Evolutionary conservation across 2,113 vertebrate genomes (phyloP), one percentile per base, ranked within the genome.

Genomic region (Zeus faber): DNA sequence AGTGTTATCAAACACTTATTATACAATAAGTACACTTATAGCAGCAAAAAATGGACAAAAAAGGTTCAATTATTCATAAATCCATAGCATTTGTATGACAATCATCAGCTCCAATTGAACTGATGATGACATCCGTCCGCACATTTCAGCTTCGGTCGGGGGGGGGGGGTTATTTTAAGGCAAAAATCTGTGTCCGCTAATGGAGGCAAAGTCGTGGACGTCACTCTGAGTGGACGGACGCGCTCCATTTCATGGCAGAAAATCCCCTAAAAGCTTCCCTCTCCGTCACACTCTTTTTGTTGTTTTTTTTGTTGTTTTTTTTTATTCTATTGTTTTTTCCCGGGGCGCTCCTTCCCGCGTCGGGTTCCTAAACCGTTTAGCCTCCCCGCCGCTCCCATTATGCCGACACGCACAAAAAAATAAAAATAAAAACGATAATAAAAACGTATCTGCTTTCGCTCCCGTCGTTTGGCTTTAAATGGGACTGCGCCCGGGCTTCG

Each of bases 261-360:
- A 49, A 47, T 17, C 20, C 27, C 45, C 60, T 73, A 71, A 84
- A 72, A 66, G 70, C 69, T 44, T 73, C 57, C 44, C 44, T 61
- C 53, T 62, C 57, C 58, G 62, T 77, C 64, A 56, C 10, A 13
- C 17, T 21, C 4, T 33, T 20, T 21, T 3, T 21, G 17, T 20
- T 20, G 10, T 58, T 33, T 49, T 53, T 59, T 74, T 49, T 78
- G 41, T 44, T n/a, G n/a, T n/a, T n/a, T n/a, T n/a, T n/a, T n/a
- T n/a, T n/a, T n/a, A n/a, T n/a, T n/a, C n/a, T 85, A 77, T 69
- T 76, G 77, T 53, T 35, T 71, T 82, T 77, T 75, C 58, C 66
- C 79, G 82, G 62, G 64, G 65, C 70, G 50, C 55, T 48, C 41
- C 51, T 46, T 48, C 56, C 56, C 62, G 73, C 76, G 77, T n/a